Conservation (phyloP, 2,797 vertebrate genomes). For the Falco peregrinus region DNA sequence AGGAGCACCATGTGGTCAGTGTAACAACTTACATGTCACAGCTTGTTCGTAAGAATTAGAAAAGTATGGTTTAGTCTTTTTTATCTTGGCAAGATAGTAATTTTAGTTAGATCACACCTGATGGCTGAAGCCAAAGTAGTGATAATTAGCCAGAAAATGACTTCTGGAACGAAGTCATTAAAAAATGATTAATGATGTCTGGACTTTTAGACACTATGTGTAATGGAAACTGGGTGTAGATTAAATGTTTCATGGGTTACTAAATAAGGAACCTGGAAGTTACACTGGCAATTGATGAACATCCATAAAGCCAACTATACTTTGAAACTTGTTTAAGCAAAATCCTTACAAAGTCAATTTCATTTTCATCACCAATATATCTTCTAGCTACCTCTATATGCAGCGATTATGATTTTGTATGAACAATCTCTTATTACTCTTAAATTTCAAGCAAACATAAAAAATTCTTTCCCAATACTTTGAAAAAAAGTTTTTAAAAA, state of each 20-base stretch:
- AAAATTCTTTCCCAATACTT: not conserved
- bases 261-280: not conserved
- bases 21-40: not conserved
- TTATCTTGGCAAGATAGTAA: not conserved
- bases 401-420: not conserved
- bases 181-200: not conserved
- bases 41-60: not conserved
- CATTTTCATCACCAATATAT: not conserved
- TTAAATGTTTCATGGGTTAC: not conserved
- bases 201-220: not conserved
- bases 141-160: not conserved
- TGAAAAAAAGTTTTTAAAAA: not conserved
- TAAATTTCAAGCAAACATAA: not conserved
- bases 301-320: not conserved
- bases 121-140: not conserved
- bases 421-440: not conserved
- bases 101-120: not conserved
- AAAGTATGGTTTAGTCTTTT: not conserved
- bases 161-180: not conserved
- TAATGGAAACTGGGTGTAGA: not conserved
- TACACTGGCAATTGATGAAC: not conserved
- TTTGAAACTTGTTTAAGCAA: not conserved
- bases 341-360: not conserved
- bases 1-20: not conserved
- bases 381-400: not conserved